Base-by-base conservation (phyloP, 1,140 invertebrate genomes). In the Stegodyphus mimosarum region DNA sequence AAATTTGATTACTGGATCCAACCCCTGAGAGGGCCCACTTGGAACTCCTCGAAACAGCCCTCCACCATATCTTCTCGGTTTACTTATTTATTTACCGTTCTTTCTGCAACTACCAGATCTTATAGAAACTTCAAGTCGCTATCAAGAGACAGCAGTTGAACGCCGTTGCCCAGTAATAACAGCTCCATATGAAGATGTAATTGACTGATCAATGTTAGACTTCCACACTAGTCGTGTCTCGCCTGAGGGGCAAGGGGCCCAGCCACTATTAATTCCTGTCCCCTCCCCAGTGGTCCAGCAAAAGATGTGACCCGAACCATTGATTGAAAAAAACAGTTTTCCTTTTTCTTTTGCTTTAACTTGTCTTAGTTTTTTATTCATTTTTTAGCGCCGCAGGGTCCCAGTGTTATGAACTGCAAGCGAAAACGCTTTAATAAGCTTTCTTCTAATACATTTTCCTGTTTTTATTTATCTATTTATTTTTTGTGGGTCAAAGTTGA, bases 131-230 rank as follows among this genome's bases (percentile, higher is more conserved):
- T 33, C 33, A 33, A 3, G 33, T 33, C 33, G 33, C 33, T 33
- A 33, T 33, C 33, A 33, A 33, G 33, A 33, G 33, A 33, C 33
- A 3, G 33, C 33, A 33, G 33, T 33, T 33, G 33, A 33, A 1
- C 33, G 33, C 33, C 33, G 33, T 33, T 33, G 33, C 33, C 33
- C 33, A 33, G 33, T 33, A 33, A 33, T 33, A 33, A 33, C 33
- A 33, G 3, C 18, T n/a, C 55, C 71, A 49, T 74, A 73, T 83
- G 80, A 83, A 74, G 80, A 83, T 53, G 71, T 83, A 83, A 83
- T 83, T 64, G 80, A 83, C 80, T 83, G 80, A 74, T 83, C 80
- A 74, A 83, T 83, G 33, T 71, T 71, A n/a, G 33, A 33, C 69
- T 60, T 9, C 55, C 15, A 15, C 55, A 60, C 15, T 33, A 9